Base-by-base conservation (phyloP, 1,140 invertebrate species). In the Dinoponera quadriceps region DNA sequence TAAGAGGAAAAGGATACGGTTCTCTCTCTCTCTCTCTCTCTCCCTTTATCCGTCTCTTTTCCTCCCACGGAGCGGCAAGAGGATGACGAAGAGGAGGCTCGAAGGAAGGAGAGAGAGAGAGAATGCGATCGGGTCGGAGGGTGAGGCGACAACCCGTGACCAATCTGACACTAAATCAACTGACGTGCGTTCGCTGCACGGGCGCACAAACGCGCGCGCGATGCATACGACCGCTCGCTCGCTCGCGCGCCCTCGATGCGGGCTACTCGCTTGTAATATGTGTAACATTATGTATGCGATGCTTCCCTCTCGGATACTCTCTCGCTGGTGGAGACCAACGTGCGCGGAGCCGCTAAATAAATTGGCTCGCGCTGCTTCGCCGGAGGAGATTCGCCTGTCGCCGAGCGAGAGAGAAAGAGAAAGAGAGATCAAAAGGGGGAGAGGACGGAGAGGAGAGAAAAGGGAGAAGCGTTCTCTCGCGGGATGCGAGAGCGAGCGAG, bases 101-200 rank as follows among this genome's bases (percentile, higher is more conserved):
- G 68, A 44, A 60, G 54, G 20, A 82, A 83, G 89, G 87, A 85
- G 33, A 38, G 55, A 68, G 38, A 57, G 27, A 44, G 51, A 77
- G 78, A 80, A 49, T 7, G 51, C 29, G 38, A 65, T 44, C 54
- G 51, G 69, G 69, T 84, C 75, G 83, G 82, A 90, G 91, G 85
- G 88, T 91, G 88, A 92, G 90, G 90, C 90, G 91, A 92, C 91
- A 92, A 92, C 87, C 91, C 91, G 90, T 92, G 91, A 92, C 91
- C 91, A 92, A 92, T 92, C 91, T 90, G 86, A 91, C 91, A 90
- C 91, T 92, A 92, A 92, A 92, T 92, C 91, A 92, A 91, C 90
- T 88, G 91, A 92, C 91, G 88, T 84, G 89, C 87, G 85, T 82
- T 86, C 77, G 84, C 73, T 72, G 78, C 77, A 60, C 72, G 82